Evolutionary conservation across 1,140 invertebrate species (phyloP).

Genomic region (Hyles vespertilio): DNA sequence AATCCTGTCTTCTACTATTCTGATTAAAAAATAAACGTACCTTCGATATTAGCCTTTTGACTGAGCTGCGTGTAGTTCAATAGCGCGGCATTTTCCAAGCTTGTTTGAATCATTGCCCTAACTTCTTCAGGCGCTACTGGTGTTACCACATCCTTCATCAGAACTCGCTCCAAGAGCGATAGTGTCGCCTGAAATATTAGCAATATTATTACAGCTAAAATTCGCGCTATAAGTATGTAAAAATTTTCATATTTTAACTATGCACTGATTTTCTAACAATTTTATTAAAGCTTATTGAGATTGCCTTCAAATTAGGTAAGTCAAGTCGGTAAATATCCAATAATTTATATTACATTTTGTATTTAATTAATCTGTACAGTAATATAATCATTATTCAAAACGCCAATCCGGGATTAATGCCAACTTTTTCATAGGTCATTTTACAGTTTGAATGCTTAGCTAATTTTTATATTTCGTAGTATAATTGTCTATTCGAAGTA

Average conservation of each 20-base stretch:
- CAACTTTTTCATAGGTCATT: too few relatives aligned
- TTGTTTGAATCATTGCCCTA: slow-evolving; percentile 95
- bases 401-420: too few relatives aligned
- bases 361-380: too few relatives aligned
- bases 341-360: too few relatives aligned
- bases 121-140: slow-evolving; percentile 98
- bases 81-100: slow-evolving; percentile 97
- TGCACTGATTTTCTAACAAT: neutral
- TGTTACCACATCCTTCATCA: slow-evolving; percentile 99
- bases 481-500: too few relatives aligned
- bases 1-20: slow-evolving; percentile 1
- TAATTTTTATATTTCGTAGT: too few relatives aligned
- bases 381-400: too few relatives aligned
- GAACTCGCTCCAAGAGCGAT: slow-evolving; percentile 95
- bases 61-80: slow-evolving; percentile 98
- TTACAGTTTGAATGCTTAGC: too few relatives aligned
- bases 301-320: too few relatives aligned
- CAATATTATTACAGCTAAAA: neutral
- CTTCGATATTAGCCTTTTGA: slow-evolving; percentile 98
- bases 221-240: too few relatives aligned
- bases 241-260: neutral
- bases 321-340: too few relatives aligned
- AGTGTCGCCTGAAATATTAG: slow-evolving; percentile 83
- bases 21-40: slow-evolving; percentile 69
- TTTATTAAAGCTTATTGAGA: neutral